Percentiles rank a stretch among this genome's conserved stretches.
Evolutionary conservation across 1,140 invertebrate species (phyloP).

Genomic region (Cydia strobilella): DNA sequence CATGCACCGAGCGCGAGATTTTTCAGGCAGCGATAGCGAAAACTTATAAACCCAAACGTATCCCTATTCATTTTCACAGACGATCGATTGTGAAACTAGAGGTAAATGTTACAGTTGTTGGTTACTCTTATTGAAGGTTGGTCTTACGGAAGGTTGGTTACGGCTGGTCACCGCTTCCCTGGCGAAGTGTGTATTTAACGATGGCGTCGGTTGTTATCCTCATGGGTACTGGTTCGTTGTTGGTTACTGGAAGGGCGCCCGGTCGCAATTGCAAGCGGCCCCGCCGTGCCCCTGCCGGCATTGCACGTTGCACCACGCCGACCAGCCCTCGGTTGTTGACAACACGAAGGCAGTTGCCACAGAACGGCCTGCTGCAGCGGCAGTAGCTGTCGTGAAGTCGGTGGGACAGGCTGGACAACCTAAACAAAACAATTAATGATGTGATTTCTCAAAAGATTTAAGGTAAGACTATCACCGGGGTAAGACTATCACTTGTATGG

Average conservation of each 20-base stretch:
- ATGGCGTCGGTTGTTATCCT: neutral
- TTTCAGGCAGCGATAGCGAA: too few relatives aligned
- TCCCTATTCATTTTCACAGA: too few relatives aligned
- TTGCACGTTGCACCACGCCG: slow-evolving; percentile 78
- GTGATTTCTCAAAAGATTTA: neutral
- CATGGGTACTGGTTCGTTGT: neutral
- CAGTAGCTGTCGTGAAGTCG: neutral
- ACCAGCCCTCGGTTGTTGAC: slow-evolving; percentile 69
- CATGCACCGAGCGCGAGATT: too few relatives aligned
- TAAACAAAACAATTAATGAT: slow-evolving; percentile 34
- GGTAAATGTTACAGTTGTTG: too few relatives aligned
- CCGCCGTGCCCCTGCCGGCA: slow-evolving; percentile 80
- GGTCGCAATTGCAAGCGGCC: slow-evolving; percentile 80
- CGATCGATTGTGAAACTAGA: too few relatives aligned
- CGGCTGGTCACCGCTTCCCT: too few relatives aligned
- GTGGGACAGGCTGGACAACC: slow-evolving; percentile 59
- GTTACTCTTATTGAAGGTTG: too few relatives aligned
- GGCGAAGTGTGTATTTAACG: too few relatives aligned
- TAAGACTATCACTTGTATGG: too few relatives aligned
- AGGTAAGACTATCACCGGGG: too few relatives aligned
- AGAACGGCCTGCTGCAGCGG: neutral
- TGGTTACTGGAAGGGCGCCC: slow-evolving; percentile 68
- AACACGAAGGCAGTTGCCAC: slow-evolving; percentile 38
- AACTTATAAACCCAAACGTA: too few relatives aligned
- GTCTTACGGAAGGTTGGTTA: too few relatives aligned